Percentiles rank a stretch among this genome's conserved stretches.
Evolutionary conservation across 2,888 invertebrate genomes (phyloP).

Genomic region (Lathronympha strigana): DNA sequence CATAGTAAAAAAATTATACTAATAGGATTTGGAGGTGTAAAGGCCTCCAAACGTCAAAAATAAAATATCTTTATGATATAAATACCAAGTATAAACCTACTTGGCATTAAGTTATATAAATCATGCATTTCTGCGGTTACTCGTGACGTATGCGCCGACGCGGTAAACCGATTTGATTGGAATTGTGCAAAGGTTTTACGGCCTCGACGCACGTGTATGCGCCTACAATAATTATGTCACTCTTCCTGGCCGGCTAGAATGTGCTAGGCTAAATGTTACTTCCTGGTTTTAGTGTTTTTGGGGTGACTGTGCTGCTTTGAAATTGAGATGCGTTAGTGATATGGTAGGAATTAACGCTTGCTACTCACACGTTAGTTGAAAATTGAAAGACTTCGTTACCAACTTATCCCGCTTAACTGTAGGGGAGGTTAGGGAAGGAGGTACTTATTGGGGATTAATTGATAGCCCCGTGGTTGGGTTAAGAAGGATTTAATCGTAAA

Average conservation of each 20-base stretch:
- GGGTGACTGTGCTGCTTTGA: background rate
- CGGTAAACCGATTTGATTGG: constrained; percentile 16
- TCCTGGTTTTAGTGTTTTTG: constrained; percentile 10
- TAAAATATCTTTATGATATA: background rate
- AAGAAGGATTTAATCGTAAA: too few species aligned
- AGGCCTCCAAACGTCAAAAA: too few species aligned
- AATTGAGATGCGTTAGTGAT: background rate
- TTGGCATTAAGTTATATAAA: constrained; percentile 9
- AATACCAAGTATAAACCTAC: background rate
- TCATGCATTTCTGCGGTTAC: constrained; percentile 12
- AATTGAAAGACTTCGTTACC: too few species aligned
- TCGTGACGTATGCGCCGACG: constrained; percentile 2
- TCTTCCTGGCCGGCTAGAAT: constrained; percentile 4
- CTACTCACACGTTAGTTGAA: too few species aligned
- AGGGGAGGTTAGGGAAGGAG: too few species aligned
- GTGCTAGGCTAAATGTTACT: background rate
- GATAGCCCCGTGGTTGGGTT: too few species aligned
- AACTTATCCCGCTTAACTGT: too few species aligned
- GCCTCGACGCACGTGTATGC: constrained; percentile 8
- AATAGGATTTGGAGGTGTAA: too few species aligned
- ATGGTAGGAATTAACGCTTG: background rate
- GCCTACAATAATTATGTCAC: constrained; percentile 18
- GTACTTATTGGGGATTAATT: too few species aligned
- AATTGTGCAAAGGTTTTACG: constrained; percentile 18
- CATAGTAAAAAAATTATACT: too few species aligned